These are phyloP conservation scores for Alouatta palliata DNA, from an alignment of 2,113 vertebrate species.

Conservation along the genomic window DNA sequence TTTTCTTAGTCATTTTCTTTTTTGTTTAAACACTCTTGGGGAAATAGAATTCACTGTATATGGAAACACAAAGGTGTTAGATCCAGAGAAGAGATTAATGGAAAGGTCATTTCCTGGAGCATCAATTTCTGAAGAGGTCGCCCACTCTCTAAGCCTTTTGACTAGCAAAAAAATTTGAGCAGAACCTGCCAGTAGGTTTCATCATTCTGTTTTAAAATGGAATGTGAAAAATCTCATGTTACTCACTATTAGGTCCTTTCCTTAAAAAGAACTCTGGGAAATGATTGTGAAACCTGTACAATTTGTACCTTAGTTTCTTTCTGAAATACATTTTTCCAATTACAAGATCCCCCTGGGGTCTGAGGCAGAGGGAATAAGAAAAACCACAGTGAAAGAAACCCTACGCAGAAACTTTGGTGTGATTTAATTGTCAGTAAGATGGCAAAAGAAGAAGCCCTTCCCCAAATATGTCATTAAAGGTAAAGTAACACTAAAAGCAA, in stretches of 20 bases:
- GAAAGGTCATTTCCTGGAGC: not conserved
- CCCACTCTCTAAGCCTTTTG: not conserved
- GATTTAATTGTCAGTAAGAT: not conserved
- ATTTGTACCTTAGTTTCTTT: not conserved
- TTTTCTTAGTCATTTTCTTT: not conserved
- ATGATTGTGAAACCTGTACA: not conserved
- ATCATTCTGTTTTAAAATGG: not conserved
- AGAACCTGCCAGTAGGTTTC: not conserved
- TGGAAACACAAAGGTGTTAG: not conserved
- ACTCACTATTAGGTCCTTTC: not conserved
- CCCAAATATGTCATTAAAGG: not conserved
- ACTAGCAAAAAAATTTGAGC: not conserved
- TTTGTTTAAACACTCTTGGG: not conserved
- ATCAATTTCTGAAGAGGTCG: accelerated
- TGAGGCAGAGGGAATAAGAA: not conserved
- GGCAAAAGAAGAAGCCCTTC: not conserved
- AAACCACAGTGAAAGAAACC: not conserved
- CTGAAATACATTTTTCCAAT: not conserved
- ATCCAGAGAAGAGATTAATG: not conserved
- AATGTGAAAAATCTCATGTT: not conserved
- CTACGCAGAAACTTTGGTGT: not conserved
- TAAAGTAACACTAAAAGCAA: not conserved
- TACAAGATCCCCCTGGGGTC: not conserved
- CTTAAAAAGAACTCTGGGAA: not conserved
- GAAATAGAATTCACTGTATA: not conserved